phyloP scores from a whole-genome alignment of 2,113 vertebrate genomes.

The Psophia crepitans region DNA sequence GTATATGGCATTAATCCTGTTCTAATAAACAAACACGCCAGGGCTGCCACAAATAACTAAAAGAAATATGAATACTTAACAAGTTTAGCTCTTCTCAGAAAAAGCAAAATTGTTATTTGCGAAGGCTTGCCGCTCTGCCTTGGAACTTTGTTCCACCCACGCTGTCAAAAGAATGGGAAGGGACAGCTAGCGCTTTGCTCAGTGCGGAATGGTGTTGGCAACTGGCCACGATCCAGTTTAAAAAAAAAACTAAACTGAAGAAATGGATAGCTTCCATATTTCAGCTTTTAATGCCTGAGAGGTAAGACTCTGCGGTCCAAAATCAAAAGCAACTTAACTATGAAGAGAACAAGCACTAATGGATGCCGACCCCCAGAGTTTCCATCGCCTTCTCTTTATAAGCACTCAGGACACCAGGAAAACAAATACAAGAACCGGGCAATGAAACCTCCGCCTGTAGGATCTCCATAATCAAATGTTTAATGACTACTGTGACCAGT shows the following conservation, averaged over 20 bases:
- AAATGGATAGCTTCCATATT: not conserved
- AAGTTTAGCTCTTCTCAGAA: not conserved
- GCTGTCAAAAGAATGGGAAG: not conserved
- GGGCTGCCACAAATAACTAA: not conserved
- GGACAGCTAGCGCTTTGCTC: not conserved
- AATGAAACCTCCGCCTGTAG: not conserved
- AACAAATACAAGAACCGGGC: not conserved
- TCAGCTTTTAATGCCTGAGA: not conserved
- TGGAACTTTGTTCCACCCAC: not conserved
- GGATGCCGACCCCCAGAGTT: not conserved
- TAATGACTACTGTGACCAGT: not conserved
- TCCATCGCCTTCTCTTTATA: not conserved
- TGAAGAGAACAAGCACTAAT: not conserved
- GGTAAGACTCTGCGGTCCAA: not conserved
- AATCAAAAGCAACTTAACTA: not conserved
- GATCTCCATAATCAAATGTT: not conserved
- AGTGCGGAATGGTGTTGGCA: not conserved
- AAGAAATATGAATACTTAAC: not conserved
- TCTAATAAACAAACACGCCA: not conserved
- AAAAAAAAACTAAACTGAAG: not conserved
- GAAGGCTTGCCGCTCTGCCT: not conserved
- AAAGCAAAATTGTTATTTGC: not conserved
- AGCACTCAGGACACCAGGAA: not conserved
- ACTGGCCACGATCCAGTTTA: not conserved
- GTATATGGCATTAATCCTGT: not conserved